Conservation (phyloP, 2,113 vertebrate genomes). For the Ceratotherium simum region DNA sequence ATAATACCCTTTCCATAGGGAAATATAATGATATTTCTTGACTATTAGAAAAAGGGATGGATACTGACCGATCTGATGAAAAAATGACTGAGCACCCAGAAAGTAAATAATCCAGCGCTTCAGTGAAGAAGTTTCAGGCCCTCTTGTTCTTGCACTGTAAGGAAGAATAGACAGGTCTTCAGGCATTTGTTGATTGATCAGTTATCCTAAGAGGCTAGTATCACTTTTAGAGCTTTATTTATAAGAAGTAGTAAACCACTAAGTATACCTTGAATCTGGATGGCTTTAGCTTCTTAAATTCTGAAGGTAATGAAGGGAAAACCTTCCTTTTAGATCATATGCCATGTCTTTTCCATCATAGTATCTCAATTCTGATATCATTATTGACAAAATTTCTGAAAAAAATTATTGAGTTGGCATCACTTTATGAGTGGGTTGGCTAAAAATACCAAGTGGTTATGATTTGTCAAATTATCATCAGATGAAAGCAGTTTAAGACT, state of each 20-base stretch:
- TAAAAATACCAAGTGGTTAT: background rate
- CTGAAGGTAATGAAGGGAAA: background rate
- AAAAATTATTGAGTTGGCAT: background rate
- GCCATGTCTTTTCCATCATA: background rate
- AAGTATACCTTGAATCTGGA: background rate
- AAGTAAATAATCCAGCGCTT: background rate
- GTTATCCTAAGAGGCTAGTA: background rate
- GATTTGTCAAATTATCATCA: constrained; percentile 1
- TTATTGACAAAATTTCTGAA: background rate
- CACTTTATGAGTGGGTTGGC: background rate
- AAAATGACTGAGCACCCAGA: background rate
- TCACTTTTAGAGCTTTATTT: background rate
- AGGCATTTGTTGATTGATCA: background rate
- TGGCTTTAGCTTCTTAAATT: background rate
- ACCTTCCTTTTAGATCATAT: background rate
- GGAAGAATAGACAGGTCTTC: background rate
- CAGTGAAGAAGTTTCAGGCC: background rate
- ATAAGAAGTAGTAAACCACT: background rate
- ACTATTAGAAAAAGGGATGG: background rate
- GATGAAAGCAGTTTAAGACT: constrained; percentile 27
- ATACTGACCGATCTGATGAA: background rate
- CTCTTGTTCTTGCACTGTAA: background rate
- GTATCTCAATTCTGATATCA: background rate
- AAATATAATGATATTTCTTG: background rate
- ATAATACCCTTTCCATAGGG: background rate